A percentile compares a stretch with the other conserved stretches of the same genome.
Evolutionary conservation across 2,113 vertebrate genomes (phyloP).

Genomic region (Calyptomena viridis): DNA sequence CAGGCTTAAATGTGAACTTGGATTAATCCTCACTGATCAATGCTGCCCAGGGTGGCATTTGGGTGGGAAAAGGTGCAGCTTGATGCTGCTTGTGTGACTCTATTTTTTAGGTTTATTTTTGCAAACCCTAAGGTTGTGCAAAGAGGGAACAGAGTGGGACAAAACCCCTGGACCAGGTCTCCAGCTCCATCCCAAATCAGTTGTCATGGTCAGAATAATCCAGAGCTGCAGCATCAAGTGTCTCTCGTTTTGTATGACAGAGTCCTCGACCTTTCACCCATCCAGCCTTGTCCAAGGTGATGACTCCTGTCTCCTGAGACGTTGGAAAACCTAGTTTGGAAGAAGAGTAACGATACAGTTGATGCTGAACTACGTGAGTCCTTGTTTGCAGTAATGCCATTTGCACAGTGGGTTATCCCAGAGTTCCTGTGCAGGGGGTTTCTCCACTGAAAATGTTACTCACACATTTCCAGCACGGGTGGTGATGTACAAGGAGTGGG

Average conservation of each 20-base stretch:
- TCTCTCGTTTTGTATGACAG: constrained; percentile 22
- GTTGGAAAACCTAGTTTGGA: constrained; percentile 69
- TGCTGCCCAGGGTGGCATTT: neutral
- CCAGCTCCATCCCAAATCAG: neutral
- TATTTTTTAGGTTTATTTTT: neutral
- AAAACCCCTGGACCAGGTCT: neutral
- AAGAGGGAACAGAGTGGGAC: neutral
- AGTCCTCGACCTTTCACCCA: constrained; percentile 50
- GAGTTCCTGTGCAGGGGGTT: neutral
- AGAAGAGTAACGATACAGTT: constrained; percentile 46
- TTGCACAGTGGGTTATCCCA: neutral
- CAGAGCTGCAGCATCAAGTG: neutral
- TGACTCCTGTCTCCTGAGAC: constrained; percentile 61
- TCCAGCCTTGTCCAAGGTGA: constrained; percentile 58
- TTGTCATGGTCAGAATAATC: neutral
- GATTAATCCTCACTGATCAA: neutral
- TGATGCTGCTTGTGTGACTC: neutral
- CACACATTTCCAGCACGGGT: neutral
- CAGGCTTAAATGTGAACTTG: neutral
- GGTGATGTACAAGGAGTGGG: neutral
- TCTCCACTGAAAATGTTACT: constrained; percentile 3
- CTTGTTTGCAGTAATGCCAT: neutral
- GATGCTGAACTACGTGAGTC: constrained; percentile 67
- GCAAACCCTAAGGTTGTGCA: neutral
- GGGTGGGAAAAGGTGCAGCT: neutral